These are phyloP conservation scores for Acleris laterana DNA, from an alignment of 2,888 invertebrate species.

Conservation along the genomic window DNA sequence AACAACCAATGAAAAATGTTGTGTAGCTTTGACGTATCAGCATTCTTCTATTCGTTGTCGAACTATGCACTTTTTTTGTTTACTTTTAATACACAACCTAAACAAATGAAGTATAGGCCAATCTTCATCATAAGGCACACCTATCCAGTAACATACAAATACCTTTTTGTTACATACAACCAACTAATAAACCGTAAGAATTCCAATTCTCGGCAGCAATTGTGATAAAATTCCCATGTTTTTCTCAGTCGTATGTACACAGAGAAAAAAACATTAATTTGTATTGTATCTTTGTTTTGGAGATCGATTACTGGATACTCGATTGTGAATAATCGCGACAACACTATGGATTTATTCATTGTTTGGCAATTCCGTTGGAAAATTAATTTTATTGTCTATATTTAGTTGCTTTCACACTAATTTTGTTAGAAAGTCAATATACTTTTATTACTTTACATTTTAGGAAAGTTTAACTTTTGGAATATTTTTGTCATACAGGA, in stretches of 20 bases:
- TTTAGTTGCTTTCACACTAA: neutral
- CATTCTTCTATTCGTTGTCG: too few species aligned
- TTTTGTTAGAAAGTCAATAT: slow-evolving; percentile 4
- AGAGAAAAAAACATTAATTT: slow-evolving; percentile 45
- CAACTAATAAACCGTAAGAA: neutral
- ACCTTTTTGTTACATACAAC: neutral
- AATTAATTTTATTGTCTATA: slow-evolving; percentile 1
- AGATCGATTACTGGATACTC: slow-evolving; percentile 50
- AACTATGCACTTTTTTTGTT: too few species aligned
- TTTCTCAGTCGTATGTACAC: slow-evolving; percentile 46
- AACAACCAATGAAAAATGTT: too few species aligned
- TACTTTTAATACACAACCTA: too few species aligned
- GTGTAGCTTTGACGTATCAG: too few species aligned
- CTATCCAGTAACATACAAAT: too few species aligned
- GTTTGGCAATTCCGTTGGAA: slow-evolving; percentile 21
- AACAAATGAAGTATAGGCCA: too few species aligned
- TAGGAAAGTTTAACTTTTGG: too few species aligned
- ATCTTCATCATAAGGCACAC: too few species aligned
- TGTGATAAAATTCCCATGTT: slow-evolving; percentile 50
- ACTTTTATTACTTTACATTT: neutral
- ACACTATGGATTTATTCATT: slow-evolving; percentile 23
- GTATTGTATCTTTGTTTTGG: slow-evolving; percentile 49
- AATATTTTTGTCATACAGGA: too few species aligned
- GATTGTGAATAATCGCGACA: slow-evolving; percentile 40
- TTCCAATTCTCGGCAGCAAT: slow-evolving; percentile 16